phyloP scores from a whole-genome alignment of 2,888 invertebrate genomes.

The Archips xylosteana region DNA sequence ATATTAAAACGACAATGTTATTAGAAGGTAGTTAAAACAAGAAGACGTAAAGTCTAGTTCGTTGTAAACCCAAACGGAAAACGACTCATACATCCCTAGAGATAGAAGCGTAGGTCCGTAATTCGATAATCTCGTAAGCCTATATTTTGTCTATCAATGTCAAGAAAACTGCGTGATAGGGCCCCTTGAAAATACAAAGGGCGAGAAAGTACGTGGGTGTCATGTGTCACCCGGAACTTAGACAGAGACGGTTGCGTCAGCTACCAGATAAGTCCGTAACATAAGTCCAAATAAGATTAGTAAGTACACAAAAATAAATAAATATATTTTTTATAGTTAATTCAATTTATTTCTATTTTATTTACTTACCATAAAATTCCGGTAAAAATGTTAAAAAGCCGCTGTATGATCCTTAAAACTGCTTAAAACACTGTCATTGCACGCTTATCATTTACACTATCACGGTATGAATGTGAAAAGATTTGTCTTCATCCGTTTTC shows the following conservation, averaged over 20 bases:
- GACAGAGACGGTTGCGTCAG: slow-evolving; percentile 47
- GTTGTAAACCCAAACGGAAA: not conserved
- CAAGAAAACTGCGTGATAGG: slow-evolving; percentile 22
- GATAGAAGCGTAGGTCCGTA: not conserved
- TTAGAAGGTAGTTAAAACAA: not conserved
- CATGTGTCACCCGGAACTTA: slow-evolving; percentile 58
- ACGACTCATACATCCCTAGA: not conserved
- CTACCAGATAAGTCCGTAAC: not conserved
- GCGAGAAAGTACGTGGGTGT: slow-evolving; percentile 55
- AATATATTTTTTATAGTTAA: not conserved
- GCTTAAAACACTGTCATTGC: slow-evolving; percentile 42
- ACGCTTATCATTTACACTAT: slow-evolving; percentile 30
- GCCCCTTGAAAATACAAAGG: slow-evolving; percentile 43
- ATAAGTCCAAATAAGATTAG: not conserved
- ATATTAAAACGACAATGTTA: not conserved
- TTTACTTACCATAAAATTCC: slow-evolving; percentile 45
- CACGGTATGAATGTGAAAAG: slow-evolving; percentile 21
- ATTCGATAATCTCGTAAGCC: slow-evolving; percentile 23
- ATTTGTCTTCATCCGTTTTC: slow-evolving; percentile 29
- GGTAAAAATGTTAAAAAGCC: slow-evolving; percentile 43
- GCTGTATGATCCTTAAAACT: slow-evolving; percentile 38
- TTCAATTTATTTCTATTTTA: not conserved
- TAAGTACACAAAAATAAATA: not conserved
- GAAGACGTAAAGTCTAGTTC: not conserved
- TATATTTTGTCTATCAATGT: slow-evolving; percentile 28